Conservation (phyloP, 92 coral and sea anemone genomes). For the Porites lobata region DNA sequence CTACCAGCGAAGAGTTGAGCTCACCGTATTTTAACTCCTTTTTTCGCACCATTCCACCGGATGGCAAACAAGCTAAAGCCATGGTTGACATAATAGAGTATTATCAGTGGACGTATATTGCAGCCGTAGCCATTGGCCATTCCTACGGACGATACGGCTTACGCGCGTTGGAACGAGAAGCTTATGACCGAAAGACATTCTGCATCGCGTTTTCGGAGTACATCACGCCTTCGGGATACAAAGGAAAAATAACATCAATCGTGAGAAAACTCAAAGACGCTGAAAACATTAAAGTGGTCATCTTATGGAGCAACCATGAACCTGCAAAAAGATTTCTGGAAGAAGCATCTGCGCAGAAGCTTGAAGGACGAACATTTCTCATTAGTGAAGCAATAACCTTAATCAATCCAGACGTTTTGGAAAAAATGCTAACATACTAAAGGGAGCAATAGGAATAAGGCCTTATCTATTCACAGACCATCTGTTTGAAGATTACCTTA, state of each 20-base stretch:
- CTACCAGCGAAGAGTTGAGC: constrained; percentile 86
- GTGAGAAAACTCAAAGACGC: constrained; percentile 78
- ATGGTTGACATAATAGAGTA: constrained; percentile 86
- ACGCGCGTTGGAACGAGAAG: constrained; percentile 83
- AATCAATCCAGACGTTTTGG: constrained; percentile 63
- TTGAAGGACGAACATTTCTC: constrained; percentile 82
- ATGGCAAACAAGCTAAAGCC: constrained; percentile 87
- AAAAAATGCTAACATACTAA: constrained; percentile 64
- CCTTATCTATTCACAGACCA: constrained; percentile 60
- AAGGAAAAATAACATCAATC: constrained; percentile 73
- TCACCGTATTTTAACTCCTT: constrained; percentile 77
- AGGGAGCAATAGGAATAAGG: constrained; percentile 74
- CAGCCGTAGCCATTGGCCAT: constrained; percentile 83
- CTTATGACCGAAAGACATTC: constrained; percentile 79
- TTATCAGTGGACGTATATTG: constrained; percentile 82
- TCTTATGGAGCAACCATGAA: constrained; percentile 86
- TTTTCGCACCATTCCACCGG: constrained; percentile 90
- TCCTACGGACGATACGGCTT: constrained; percentile 88
- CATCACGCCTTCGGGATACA: constrained; percentile 80
- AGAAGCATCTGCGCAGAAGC: constrained; percentile 71
- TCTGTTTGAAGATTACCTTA: constrained; percentile 54
- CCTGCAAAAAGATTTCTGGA: constrained; percentile 80
- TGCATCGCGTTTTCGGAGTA: constrained; percentile 88
- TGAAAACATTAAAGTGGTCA: constrained; percentile 71
- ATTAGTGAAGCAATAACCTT: constrained; percentile 80